Evolutionary conservation across 2,888 invertebrate species (phyloP).

Genomic region (Drepana falcataria): DNA sequence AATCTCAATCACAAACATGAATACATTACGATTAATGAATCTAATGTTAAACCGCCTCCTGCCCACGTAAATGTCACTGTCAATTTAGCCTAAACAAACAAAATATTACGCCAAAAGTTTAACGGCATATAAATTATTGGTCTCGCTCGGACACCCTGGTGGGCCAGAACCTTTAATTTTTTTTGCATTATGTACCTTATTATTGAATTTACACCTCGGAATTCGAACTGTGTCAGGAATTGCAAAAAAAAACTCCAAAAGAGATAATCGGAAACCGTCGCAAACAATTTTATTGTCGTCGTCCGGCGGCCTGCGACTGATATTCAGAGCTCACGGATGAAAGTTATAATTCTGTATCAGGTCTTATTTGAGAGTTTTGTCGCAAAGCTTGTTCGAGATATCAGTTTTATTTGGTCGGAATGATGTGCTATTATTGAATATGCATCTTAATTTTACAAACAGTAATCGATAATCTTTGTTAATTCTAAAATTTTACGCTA

Average conservation of each 20-base stretch:
- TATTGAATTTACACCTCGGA: constrained; percentile 64
- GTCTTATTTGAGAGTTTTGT: background rate
- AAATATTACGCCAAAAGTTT: constrained; percentile 51
- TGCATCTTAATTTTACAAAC: too few relatives aligned
- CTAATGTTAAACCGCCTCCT: constrained; percentile 5
- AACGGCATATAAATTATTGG: constrained; percentile 54
- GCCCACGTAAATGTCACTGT: constrained; percentile 55
- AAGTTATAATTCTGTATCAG: background rate
- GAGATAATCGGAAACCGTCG: constrained; percentile 31
- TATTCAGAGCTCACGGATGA: background rate
- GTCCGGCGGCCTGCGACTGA: constrained; percentile 6
- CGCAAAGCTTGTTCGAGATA: too few relatives aligned
- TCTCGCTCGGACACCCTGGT: constrained; percentile 34
- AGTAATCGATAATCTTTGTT: too few relatives aligned
- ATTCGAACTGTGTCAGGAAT: constrained; percentile 29
- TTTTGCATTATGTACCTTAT: constrained; percentile 44
- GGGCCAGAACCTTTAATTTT: constrained; percentile 31
- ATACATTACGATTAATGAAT: too few relatives aligned
- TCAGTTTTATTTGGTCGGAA: too few relatives aligned
- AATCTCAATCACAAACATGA: too few relatives aligned
- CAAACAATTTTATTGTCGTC: constrained; percentile 21
- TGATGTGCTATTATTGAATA: too few relatives aligned
- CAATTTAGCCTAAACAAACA: constrained; percentile 64
- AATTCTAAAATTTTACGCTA: too few relatives aligned
- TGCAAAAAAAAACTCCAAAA: constrained; percentile 31